phyloP scores from a whole-genome alignment of 2,888 invertebrate species.

The Schizaphis graminum region DNA sequence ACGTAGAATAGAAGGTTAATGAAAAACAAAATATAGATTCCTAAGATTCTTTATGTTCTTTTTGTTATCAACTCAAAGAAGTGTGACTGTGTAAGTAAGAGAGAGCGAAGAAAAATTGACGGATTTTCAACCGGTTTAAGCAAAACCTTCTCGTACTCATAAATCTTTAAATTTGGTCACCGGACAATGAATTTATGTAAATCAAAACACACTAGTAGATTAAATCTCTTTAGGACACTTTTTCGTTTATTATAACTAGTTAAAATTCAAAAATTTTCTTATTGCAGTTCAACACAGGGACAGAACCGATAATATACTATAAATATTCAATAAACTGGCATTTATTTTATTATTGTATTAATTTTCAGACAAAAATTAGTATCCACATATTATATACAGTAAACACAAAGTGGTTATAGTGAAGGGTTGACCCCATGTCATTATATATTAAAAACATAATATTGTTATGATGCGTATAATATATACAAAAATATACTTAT shows the following conservation, averaged over 20 bases:
- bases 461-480: too few relatives aligned
- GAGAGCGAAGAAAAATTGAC: too few relatives aligned
- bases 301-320: too few relatives aligned
- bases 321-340: too few relatives aligned
- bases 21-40: not conserved
- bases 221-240: not conserved
- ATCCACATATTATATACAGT: not conserved
- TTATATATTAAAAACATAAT: too few relatives aligned
- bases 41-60: not conserved
- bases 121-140: too few relatives aligned
- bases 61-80: not conserved
- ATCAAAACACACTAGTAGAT: not conserved
- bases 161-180: not conserved
- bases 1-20: not conserved
- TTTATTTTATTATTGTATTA: not conserved
- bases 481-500: too few relatives aligned
- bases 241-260: too few relatives aligned
- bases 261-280: too few relatives aligned
- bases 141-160: not conserved
- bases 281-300: too few relatives aligned
- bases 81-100: not conserved
- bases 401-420: too few relatives aligned
- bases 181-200: not conserved
- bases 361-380: not conserved
- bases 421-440: too few relatives aligned